Evolutionary conservation across 1,140 invertebrate genomes (phyloP), one percentile per base, ranked within the genome.

Genomic region (Venturia canescens): DNA sequence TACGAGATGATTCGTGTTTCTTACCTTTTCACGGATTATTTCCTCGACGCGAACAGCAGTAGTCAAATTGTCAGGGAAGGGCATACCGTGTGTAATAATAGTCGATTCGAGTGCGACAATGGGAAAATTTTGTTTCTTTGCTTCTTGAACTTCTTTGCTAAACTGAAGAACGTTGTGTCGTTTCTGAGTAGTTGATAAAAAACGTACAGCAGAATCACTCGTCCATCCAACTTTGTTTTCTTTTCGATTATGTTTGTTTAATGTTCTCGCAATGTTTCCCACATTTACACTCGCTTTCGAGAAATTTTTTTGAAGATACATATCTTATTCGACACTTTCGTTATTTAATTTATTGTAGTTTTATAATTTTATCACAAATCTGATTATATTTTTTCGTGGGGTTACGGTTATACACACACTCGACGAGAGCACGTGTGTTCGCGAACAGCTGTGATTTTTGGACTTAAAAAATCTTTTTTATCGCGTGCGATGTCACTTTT

Each of bases 81-180:
- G 98, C 96, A 99, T 98, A 60, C 99, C 99, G 93, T 99, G 99
- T 2, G 98, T 99, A 63, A 99, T 98, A 70, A 99, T 98, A 3
- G 99, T 98, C 16, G 97, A 98, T 93, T 99, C 99, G 81, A 99
- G 91, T 4, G 98, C 98, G 9, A 99, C 97, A 74, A 99, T 93
- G 2, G 97, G 95, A 82, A 93, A 88, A 6, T 90, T 88, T 72
- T 92, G 92, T 60, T 89, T 87, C 44, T 95, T 92, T 13, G 95
- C 95, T 26, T 87, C 71, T 15, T 81, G 83, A 57, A 97, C 94
- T 86, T 96, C 94, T 71, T 93, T 87, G 4, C 81, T 84, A 81
- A 87, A 91, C 7, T 66, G 1, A 27, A 77, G 26, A 48, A 77
- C 66, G 1, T 44, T 29, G 11, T 69, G 31, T 69, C 11, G 27